Conservation (phyloP, 2,888 invertebrate genomes). For the Buathra laborator region DNA sequence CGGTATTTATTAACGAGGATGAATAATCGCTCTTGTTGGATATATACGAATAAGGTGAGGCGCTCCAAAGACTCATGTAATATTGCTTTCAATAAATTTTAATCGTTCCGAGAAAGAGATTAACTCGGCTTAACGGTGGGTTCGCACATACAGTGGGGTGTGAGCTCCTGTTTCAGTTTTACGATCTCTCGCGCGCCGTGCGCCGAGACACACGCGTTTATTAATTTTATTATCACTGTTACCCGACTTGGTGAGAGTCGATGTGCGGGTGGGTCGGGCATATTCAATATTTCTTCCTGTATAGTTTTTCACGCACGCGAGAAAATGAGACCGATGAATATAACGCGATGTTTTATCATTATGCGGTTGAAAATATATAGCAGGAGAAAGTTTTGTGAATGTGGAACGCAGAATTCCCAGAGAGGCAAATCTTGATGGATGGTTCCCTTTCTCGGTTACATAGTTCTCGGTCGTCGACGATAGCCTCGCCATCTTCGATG, state of each 20-base stretch:
- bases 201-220: constrained; percentile 29
- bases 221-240: constrained; percentile 54
- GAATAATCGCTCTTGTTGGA: constrained; percentile 45
- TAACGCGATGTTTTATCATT: background rate
- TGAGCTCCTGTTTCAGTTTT: constrained; percentile 53
- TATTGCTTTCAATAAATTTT: constrained; percentile 45
- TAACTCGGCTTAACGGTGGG: background rate
- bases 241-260: background rate
- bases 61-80: background rate
- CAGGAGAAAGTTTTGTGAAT: constrained; percentile 9
- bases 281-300: background rate
- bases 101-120: constrained; percentile 41
- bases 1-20: constrained; percentile 57
- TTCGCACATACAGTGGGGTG: background rate
- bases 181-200: constrained; percentile 35
- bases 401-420: constrained; percentile 38
- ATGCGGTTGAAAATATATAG: background rate
- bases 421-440: constrained; percentile 33
- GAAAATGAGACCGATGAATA: background rate
- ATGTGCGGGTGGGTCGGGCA: background rate
- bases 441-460: background rate
- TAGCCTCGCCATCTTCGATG: constrained; percentile 8
- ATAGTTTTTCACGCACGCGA: background rate
- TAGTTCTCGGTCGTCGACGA: constrained; percentile 15
- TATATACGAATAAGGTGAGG: background rate